These are phyloP conservation scores for Argyresthia goedartella DNA, from an alignment of 2,888 invertebrate species.

Conservation along the genomic window DNA sequence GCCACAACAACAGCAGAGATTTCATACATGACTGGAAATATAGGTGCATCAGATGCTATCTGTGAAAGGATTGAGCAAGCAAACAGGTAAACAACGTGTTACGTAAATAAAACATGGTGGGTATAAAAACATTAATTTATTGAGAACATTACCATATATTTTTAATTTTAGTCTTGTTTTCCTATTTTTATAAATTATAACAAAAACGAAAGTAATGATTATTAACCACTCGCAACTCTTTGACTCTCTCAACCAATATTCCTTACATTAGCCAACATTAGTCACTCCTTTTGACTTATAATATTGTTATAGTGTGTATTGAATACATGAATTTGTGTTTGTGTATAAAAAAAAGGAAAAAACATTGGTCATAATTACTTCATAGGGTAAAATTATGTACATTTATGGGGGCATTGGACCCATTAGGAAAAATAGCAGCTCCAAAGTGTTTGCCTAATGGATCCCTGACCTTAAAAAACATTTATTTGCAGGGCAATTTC, in stretches of 20 bases:
- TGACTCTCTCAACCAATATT: background rate
- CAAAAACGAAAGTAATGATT: conserved; percentile 1
- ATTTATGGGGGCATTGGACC: background rate
- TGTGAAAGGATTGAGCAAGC: conserved; percentile 65
- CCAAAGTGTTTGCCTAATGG: background rate
- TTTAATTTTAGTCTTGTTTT: conserved; percentile 13
- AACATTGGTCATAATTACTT: background rate
- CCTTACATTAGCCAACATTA: conserved; percentile 33
- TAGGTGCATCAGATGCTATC: conserved; percentile 62
- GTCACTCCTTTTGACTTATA: conserved; percentile 39
- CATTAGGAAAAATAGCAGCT: background rate
- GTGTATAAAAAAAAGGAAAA: conserved; percentile 2
- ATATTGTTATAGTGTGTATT: conserved; percentile 20
- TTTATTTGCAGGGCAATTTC: conserved; percentile 15
- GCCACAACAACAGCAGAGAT: conserved; percentile 67
- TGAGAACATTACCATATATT: conserved; percentile 7
- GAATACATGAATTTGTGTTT: background rate
- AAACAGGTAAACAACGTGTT: conserved; percentile 33
- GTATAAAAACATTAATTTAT: conserved; percentile 1
- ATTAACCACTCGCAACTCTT: background rate
- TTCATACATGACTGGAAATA: conserved; percentile 65
- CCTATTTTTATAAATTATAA: conserved; percentile 1
- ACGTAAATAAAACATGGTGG: background rate
- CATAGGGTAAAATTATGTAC: background rate
- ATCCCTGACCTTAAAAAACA: background rate